phyloP scores from a whole-genome alignment of 2,888 invertebrate species.

The Epiblema foenella region DNA sequence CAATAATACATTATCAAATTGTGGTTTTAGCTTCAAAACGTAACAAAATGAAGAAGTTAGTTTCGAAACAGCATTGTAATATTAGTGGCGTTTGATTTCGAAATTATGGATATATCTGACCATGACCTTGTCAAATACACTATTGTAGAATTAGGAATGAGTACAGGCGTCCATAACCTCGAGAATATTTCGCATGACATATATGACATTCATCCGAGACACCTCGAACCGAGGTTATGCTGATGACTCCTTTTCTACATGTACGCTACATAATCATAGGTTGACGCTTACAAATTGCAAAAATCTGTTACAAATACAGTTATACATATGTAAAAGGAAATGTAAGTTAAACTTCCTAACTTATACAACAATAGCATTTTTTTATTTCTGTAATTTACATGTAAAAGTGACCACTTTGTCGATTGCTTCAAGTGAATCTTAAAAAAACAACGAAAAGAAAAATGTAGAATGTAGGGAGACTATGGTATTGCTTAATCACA shows the following conservation, averaged over 20 bases:
- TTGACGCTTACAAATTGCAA: too few relatives aligned
- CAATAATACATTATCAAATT: too few relatives aligned
- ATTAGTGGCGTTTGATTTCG: neutral
- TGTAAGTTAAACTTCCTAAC: too few relatives aligned
- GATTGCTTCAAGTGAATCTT: too few relatives aligned
- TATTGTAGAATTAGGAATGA: constrained; percentile 1
- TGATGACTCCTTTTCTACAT: constrained; percentile 12
- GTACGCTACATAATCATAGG: neutral
- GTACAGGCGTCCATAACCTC: constrained; percentile 18
- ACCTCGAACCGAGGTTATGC: constrained; percentile 7
- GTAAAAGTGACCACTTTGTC: neutral
- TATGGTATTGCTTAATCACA: too few relatives aligned
- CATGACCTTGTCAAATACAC: neutral
- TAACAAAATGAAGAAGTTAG: neutral
- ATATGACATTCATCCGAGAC: neutral
- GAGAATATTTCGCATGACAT: constrained; percentile 22
- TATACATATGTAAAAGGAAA: too few relatives aligned
- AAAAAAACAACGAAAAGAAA: too few relatives aligned
- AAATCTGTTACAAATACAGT: too few relatives aligned
- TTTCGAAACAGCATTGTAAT: neutral
- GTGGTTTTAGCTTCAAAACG: neutral
- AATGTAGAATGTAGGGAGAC: too few relatives aligned
- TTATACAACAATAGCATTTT: too few relatives aligned
- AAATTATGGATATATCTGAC: neutral
- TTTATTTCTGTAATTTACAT: neutral